Evolutionary conservation across 2,888 invertebrate species (phyloP).

Genomic region (Hirtodrosophila trivittata): DNA sequence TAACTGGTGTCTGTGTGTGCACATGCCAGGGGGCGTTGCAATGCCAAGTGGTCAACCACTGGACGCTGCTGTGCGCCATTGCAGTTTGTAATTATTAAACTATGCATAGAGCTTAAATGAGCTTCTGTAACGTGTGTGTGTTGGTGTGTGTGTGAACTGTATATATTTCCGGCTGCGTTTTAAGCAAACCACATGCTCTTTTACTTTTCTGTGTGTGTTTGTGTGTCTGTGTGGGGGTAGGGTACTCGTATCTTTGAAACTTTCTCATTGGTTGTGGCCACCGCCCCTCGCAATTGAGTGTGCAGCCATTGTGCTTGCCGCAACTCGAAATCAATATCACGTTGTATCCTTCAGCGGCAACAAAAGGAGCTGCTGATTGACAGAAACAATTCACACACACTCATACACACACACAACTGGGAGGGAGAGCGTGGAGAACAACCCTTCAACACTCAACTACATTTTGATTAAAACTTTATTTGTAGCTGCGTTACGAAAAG

Average conservation of each 20-base stretch:
- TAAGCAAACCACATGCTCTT: no score
- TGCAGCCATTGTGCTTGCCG: constrained; percentile 59
- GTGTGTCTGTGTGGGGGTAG: constrained; percentile 20
- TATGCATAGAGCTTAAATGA: constrained; percentile 45
- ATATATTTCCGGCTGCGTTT: constrained; percentile 36
- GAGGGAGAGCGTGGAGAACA: constrained; percentile 48
- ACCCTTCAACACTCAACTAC: constrained; percentile 78
- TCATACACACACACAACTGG: constrained; percentile 18
- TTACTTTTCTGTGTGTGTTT: constrained; percentile 23
- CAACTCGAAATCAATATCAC: constrained; percentile 76
- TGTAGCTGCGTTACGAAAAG: constrained; percentile 55
- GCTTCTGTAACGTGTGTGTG: constrained; percentile 1
- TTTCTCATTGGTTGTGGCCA: constrained; percentile 66
- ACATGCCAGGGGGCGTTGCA: constrained; percentile 37
- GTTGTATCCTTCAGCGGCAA: constrained; percentile 77
- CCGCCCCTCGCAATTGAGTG: constrained; percentile 30
- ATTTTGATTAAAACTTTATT: constrained; percentile 78
- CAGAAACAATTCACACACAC: constrained; percentile 72
- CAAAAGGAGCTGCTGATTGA: constrained; percentile 78
- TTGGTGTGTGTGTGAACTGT: constrained; percentile 9
- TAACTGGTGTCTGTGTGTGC: not conserved
- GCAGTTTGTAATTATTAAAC: constrained; percentile 72
- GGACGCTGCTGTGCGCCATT: constrained; percentile 55
- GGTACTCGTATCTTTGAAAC: constrained; percentile 60
- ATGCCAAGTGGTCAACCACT: constrained; percentile 52